phyloP scores from a whole-genome alignment of 2,113 vertebrate species.

The Eonycteris spelaea region DNA sequence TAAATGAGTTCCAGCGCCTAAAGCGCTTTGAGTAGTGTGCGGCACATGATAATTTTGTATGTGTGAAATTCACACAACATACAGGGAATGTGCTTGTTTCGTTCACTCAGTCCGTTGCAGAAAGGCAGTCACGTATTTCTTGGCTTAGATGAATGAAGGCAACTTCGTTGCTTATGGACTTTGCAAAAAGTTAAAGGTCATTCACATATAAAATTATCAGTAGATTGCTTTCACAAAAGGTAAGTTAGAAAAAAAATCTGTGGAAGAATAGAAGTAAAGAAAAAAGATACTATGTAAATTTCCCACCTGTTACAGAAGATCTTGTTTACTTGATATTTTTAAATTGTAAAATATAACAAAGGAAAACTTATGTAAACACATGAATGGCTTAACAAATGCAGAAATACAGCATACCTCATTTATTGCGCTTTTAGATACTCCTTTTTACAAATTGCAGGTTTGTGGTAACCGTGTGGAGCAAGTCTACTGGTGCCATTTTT shows the following conservation, averaged over 20 bases:
- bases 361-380: neutral
- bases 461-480: neutral
- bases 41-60: too few relatives aligned
- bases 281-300: neutral
- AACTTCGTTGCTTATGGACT: neutral
- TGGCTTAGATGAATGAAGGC: neutral
- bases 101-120: neutral
- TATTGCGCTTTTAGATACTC: neutral
- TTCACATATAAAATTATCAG: neutral
- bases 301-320: neutral
- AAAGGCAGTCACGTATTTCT: neutral
- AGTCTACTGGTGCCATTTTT: neutral
- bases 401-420: neutral
- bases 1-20: neutral
- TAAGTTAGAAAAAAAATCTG: neutral
- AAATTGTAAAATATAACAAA: neutral
- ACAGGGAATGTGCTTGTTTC: neutral
- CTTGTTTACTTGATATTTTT: neutral
- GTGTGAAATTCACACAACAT: neutral
- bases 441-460: neutral
- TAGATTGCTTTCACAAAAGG: neutral
- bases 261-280: neutral
- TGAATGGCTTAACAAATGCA: neutral
- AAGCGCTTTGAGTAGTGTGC: neutral
- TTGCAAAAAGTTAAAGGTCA: neutral